Percentiles rank a stretch among this genome's conserved stretches.
These are phyloP conservation scores for Lonchura striata DNA, from an alignment of 2,113 vertebrate species.

Conservation along the genomic window DNA sequence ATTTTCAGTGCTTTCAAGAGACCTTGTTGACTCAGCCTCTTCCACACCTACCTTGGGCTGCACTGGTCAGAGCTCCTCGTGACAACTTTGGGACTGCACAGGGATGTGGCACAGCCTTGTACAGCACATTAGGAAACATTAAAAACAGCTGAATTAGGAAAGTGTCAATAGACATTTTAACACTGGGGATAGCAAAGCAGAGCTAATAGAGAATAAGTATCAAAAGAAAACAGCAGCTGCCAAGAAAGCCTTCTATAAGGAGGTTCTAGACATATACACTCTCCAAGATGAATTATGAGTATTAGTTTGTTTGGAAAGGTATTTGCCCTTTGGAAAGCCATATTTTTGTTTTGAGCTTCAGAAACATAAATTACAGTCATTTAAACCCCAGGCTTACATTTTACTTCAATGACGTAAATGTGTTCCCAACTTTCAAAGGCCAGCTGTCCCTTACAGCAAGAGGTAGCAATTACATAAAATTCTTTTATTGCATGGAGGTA, in stretches of 20 bases:
- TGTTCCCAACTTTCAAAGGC: conserved; percentile 50
- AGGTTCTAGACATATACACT: background rate
- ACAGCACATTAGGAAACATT: background rate
- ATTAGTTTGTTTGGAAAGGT: conserved; percentile 20
- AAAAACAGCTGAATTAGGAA: background rate
- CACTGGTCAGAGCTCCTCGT: fast-evolving
- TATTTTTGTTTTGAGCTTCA: conserved; percentile 51
- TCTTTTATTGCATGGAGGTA: conserved; percentile 36
- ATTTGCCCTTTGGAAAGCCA: conserved; percentile 62
- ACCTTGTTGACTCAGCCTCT: background rate
- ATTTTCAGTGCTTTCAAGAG: background rate
- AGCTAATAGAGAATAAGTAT: background rate
- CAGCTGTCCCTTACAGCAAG: conserved; percentile 59
- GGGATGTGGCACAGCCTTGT: background rate
- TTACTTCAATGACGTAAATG: conserved; percentile 43
- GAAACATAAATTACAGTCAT: conserved; percentile 57
- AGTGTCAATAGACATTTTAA: background rate
- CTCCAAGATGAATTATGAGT: background rate
- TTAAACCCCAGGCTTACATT: conserved; percentile 53
- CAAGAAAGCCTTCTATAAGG: background rate
- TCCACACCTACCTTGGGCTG: background rate
- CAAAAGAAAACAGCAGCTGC: background rate
- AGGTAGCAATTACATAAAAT: conserved; percentile 62
- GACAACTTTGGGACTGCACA: background rate
- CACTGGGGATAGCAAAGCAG: background rate